Base-by-base conservation (phyloP, 2,888 invertebrate genomes). In the Temnothorax rugatulus region DNA sequence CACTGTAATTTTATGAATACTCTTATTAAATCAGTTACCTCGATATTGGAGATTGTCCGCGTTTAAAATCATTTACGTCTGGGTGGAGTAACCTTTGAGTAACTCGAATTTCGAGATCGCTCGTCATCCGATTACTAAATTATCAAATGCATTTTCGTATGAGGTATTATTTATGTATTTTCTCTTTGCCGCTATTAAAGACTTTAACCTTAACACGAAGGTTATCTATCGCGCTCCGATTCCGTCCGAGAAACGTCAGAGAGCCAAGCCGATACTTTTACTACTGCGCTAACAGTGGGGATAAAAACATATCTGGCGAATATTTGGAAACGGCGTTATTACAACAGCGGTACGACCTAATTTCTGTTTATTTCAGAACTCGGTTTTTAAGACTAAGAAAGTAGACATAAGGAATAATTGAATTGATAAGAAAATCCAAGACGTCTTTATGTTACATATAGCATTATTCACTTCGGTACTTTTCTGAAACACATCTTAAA, bases 151-250 rank as follows among this genome's bases (percentile, higher is more conserved):
- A 71, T 61, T 81, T 81, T 71, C 38, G 47, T 57, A 41, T 25
- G 13, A 54, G 1, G 11, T n/a, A 52, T 47, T 13, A 64, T 29
- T 25, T 41, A 61, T 11, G 54, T 44, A 57, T 59, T 69, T 69
- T 69, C 68, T 57, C 57, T 57, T n/a, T 44, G 44, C 11, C 44
- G 44, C 2, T n/a, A 41, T 2, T 18, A 25, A 34, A 69, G 69
- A 34, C 79, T 81, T 77, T 81, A 81, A 81, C 59, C 79, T 81
- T 47, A 69, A 81, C 21, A 71, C 71, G 79, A 71, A 81, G 71
- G 71, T 81, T 81, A 71, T 81, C 79, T 81, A 71, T 81, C 59
- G 79, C 59, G 71, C 47, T 81, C 79, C 71, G 79, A 81, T 81
- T 81, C 71, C 47, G 59, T 4, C 3, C 4, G 18, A 61, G 79